Evolutionary conservation across 92 coral and sea anemone genomes (phyloP).

Genomic region (Paragorgia papillata): DNA sequence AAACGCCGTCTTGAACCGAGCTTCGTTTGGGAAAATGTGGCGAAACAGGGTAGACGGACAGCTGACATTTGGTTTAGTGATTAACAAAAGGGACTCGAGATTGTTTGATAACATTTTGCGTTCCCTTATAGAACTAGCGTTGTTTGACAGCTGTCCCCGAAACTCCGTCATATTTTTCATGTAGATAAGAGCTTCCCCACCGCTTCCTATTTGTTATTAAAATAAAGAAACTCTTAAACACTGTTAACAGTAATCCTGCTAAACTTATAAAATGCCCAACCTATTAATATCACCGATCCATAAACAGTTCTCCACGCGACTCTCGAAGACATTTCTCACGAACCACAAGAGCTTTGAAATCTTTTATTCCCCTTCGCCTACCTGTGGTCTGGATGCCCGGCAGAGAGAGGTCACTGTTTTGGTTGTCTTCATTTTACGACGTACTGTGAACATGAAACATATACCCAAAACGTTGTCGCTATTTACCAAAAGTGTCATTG

Average conservation of each 20-base stretch:
- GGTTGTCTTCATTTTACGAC: too few species aligned
- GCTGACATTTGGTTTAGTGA: conserved; percentile 13
- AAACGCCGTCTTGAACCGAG: neutral
- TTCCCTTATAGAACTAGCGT: too few species aligned
- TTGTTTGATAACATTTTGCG: neutral
- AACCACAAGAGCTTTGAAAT: too few species aligned
- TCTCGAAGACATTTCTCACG: too few species aligned
- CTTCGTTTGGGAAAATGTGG: neutral
- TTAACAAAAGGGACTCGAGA: conserved; percentile 6
- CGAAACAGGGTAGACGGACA: neutral
- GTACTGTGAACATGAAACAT: too few species aligned
- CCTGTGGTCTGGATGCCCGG: too few species aligned
- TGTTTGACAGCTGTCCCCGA: conserved; percentile 15
- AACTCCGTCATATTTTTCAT: neutral
- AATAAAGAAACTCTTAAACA: conserved; percentile 35
- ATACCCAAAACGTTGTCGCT: too few species aligned
- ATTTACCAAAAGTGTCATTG: too few species aligned
- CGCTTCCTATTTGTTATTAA: conserved; percentile 36
- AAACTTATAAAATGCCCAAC: neutral
- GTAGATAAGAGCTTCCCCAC: conserved; percentile 30
- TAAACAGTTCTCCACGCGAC: too few species aligned
- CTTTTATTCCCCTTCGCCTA: too few species aligned
- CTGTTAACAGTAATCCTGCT: conserved; percentile 9
- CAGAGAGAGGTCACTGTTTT: too few species aligned
- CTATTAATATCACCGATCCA: neutral